Percentiles rank a stretch among this genome's conserved stretches.
phyloP scores from a whole-genome alignment of 2,888 invertebrate species.

The Miltochrista miniata region DNA sequence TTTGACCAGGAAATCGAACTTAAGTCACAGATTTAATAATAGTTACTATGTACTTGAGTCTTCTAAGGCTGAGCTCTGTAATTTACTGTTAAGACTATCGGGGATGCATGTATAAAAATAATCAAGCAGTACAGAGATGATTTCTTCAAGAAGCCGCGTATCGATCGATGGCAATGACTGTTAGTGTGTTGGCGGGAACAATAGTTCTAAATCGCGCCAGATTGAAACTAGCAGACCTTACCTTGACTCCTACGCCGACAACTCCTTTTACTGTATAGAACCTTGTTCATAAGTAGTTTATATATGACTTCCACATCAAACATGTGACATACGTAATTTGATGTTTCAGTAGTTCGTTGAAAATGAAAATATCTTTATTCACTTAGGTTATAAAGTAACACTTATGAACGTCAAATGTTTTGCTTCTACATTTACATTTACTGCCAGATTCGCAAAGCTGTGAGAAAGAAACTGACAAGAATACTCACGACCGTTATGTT shows the following conservation, averaged over 20 bases:
- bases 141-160: constrained; percentile 36
- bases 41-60: too few relatives aligned
- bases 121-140: constrained; percentile 44
- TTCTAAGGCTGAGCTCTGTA: too few relatives aligned
- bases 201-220: constrained; percentile 65
- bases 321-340: constrained; percentile 21
- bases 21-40: too few relatives aligned
- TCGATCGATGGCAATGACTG: constrained; percentile 47
- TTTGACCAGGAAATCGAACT: too few relatives aligned
- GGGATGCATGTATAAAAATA: constrained; percentile 42
- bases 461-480: too few relatives aligned
- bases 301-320: constrained; percentile 26
- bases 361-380: too few relatives aligned
- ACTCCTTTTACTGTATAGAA: constrained; percentile 70
- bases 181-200: constrained; percentile 78
- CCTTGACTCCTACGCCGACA: constrained; percentile 80
- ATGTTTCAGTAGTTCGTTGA: constrained; percentile 4
- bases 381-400: too few relatives aligned
- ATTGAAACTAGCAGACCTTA: constrained; percentile 77
- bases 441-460: too few relatives aligned
- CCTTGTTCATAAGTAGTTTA: constrained; percentile 54
- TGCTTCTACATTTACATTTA: too few relatives aligned
- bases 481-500: too few relatives aligned
- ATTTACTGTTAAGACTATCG: constrained; percentile 39
- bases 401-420: too few relatives aligned